Base-by-base conservation (phyloP, 1,140 invertebrate species). In the Drosophila sproati region DNA sequence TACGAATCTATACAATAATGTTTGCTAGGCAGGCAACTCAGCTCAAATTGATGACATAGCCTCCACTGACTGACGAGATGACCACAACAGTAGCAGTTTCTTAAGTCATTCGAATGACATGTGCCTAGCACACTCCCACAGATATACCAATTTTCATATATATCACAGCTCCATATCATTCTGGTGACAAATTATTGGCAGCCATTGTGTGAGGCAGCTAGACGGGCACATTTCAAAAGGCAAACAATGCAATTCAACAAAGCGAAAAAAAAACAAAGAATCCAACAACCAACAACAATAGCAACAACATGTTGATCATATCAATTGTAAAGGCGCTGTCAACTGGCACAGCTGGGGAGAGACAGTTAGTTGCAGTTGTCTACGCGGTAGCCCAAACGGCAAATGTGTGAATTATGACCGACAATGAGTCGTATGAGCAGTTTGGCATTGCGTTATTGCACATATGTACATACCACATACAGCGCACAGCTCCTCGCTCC, bases 291-390 rank as follows among this genome's bases (percentile, higher is more conserved):
- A 20, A 56, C 41, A 50, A 47, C 37, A 51, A 39, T 29, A 66
- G 43, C 32, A 61, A 67, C 54, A 62, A 69, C 74, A 78, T 88
- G 85, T 89, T 89, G 85, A 89, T 89, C 78, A 73, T 89, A 89
- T 89, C 86, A 89, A 89, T 89, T 89, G 69, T 82, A 83, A 63
- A 77, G 77, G 67, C 64, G 68, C 75, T 85, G 85, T 89, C 85
- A 89, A 85, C 77, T 87, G 73, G 67, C 82, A 74, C 83, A 80
- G 79, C 77, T 59, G 82, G 82, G 75, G 82, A 72, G 82, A 72
- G 32, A 56, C 55, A 60, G 37, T 54, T 56, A 37, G 43, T 50
- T 39, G 56, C 35, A 41, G 47, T 39, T 47, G 35, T 37, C 12
- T 57, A 43, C 57, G 45, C 51, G 35, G 62, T 67, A 71, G 54